Evolutionary conservation across 1,140 invertebrate species (phyloP).

Genomic region (Pectinophora gossypiella): DNA sequence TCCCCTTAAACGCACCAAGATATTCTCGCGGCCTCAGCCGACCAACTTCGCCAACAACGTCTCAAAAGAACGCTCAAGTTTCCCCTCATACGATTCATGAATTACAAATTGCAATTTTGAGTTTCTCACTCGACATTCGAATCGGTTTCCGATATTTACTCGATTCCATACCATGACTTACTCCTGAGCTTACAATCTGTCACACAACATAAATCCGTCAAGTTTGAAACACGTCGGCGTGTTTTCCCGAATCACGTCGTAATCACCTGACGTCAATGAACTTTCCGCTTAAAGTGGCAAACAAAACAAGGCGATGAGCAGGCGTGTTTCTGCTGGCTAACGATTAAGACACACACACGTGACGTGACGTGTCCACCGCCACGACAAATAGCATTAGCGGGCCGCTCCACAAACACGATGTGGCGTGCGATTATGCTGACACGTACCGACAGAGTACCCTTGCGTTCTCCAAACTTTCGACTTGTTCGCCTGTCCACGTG

Average conservation of each 20-base stretch:
- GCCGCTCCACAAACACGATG: constrained; percentile 48
- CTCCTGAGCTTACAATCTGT: constrained; percentile 36
- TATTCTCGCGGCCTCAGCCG: constrained; percentile 25
- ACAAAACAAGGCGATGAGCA: constrained; percentile 45
- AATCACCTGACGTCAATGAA: constrained; percentile 41
- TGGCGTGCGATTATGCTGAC: constrained; percentile 47
- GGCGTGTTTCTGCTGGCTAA: constrained; percentile 53
- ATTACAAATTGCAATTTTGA: constrained; percentile 48
- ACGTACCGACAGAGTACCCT: constrained; percentile 23
- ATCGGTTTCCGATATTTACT: constrained; percentile 48
- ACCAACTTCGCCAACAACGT: constrained; percentile 34
- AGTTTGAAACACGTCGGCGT: constrained; percentile 20
- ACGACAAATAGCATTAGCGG: constrained; percentile 61
- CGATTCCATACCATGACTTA: constrained; percentile 32
- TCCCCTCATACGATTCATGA: constrained; percentile 37
- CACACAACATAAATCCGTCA: constrained; percentile 37
- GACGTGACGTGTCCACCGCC: constrained; percentile 40
- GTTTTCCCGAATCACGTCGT: constrained; percentile 32
- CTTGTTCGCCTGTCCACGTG: constrained; percentile 25
- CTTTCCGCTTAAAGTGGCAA: constrained; percentile 49
- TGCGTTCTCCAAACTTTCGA: constrained; percentile 31
- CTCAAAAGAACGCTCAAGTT: constrained; percentile 39
- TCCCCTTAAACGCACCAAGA: constrained; percentile 31
- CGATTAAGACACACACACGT: constrained; percentile 62
- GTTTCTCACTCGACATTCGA: constrained; percentile 29